phyloP scores from a whole-genome alignment of 2,888 invertebrate species.

The Tachina fera region DNA sequence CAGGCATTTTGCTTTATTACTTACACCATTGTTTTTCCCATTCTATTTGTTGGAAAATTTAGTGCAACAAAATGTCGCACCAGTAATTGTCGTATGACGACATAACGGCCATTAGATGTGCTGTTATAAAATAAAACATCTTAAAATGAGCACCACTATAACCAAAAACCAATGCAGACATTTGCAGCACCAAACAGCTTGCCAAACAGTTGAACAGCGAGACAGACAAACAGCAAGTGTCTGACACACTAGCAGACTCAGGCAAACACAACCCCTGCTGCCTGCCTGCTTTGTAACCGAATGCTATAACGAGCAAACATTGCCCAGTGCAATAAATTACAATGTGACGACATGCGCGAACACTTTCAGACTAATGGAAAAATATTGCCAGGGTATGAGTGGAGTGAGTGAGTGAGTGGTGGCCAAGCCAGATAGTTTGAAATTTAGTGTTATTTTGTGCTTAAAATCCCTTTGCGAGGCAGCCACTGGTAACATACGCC shows the following conservation, averaged over 20 bases:
- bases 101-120: slow-evolving; percentile 51
- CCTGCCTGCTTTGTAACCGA: neutral
- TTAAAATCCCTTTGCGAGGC: neutral
- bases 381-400: neutral
- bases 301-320: slow-evolving; percentile 1
- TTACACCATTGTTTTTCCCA: neutral
- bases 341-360: slow-evolving; percentile 68
- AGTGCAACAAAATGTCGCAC: slow-evolving; percentile 29
- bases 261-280: neutral
- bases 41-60: neutral
- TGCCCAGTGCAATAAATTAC: slow-evolving; percentile 55
- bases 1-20: neutral
- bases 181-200: neutral
- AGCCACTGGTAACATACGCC: neutral
- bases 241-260: slow-evolving; percentile 3
- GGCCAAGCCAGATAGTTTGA: neutral
- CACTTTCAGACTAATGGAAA: slow-evolving; percentile 33
- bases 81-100: slow-evolving; percentile 11
- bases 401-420: neutral
- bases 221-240: neutral
- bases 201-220: neutral
- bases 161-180: slow-evolving; percentile 37
- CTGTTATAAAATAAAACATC: slow-evolving; percentile 49
- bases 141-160: slow-evolving; percentile 35
- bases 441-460: slow-evolving; percentile 7